Evolutionary conservation across 2,797 vertebrate genomes (phyloP).

Genomic region (Crocidura indochinensis): DNA sequence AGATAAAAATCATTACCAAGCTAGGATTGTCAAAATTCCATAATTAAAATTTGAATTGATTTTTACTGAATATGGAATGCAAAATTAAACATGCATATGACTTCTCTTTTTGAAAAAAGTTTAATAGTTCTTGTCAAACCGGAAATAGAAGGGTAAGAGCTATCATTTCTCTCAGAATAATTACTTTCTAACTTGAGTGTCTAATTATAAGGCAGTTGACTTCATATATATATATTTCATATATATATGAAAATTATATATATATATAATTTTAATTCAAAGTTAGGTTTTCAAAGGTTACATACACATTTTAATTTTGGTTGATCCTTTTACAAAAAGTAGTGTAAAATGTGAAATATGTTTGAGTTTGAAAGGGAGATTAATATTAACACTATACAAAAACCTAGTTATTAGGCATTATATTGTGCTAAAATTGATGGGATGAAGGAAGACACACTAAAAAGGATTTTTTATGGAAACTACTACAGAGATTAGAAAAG

Average conservation of each 20-base stretch:
- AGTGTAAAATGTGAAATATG: conserved; percentile 21
- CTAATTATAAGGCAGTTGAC: conserved; percentile 26
- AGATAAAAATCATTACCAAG: conserved; percentile 43
- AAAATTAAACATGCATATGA: conserved; percentile 18
- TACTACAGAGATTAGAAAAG: not conserved
- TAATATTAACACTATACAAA: not conserved
- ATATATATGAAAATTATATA: too few relatives aligned
- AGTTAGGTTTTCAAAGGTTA: conserved; percentile 25
- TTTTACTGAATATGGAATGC: conserved; percentile 59
- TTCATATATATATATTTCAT: not conserved
- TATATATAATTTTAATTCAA: conserved; percentile 36
- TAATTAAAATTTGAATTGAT: conserved; percentile 59
- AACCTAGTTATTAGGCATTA: conserved; percentile 30
- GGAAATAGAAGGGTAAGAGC: conserved; percentile 51
- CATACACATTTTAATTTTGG: conserved; percentile 60
- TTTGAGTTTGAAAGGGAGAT: conserved; percentile 29
- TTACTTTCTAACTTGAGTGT: conserved; percentile 29
- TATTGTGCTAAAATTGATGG: conserved; percentile 18
- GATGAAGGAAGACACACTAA: not conserved
- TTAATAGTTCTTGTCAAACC: conserved; percentile 21
- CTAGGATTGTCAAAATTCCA: conserved; percentile 58
- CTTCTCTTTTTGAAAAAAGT: conserved; percentile 36
- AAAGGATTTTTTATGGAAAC: conserved; percentile 10
- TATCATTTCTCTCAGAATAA: not conserved
- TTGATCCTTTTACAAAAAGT: conserved; percentile 56